Base-by-base conservation (phyloP, 2,888 invertebrate genomes). In the Xanthia icteritia region DNA sequence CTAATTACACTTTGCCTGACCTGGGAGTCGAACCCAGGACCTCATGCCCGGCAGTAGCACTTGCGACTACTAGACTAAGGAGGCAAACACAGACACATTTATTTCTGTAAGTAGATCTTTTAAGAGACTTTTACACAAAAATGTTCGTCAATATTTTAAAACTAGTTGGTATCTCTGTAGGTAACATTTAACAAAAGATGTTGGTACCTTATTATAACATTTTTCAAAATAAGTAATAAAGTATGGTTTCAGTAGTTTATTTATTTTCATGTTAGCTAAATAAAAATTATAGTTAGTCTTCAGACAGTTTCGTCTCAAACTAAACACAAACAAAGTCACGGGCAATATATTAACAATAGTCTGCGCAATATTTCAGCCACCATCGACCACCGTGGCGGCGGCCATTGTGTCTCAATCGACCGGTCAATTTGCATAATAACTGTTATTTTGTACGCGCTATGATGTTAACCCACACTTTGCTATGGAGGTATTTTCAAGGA, bases 361-460 rank as follows among this genome's bases (percentile, higher is more conserved):
- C 36, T n/a, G 9, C 17, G 23, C 64, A 72, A 81, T 86, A 88
- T 82, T 83, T 79, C 51, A 84, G 51, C 67, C 67, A 68, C 69
- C 60, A 78, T 74, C 72, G 76, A 77, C 73, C 82, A 73, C 77
- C 77, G 42, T 68, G 73, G 83, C 65, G 81, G 67, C 77, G 60
- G 76, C 79, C 78, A 87, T 84, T 86, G 87, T 87, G 85, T 86
- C 89, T 89, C 88, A 90, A 88, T 89, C 86, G 84, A 79, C 85
- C 79, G 81, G 31, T 69, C 86, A 80, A 88, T 90, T 90, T 90
- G 88, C 90, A 90, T 90, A 90, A 90, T 90, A 87, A 88, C 89
- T 73, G 89, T 86, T 85, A 90, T 89, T 90, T 85, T 75, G 81
- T 84, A 71, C 79, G 79, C 83, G 76, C 77, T 73, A 64, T 73